phyloP scores from a whole-genome alignment of 37 sponge, comb jelly and placozoan genomes.

The Ianthella basta region DNA sequence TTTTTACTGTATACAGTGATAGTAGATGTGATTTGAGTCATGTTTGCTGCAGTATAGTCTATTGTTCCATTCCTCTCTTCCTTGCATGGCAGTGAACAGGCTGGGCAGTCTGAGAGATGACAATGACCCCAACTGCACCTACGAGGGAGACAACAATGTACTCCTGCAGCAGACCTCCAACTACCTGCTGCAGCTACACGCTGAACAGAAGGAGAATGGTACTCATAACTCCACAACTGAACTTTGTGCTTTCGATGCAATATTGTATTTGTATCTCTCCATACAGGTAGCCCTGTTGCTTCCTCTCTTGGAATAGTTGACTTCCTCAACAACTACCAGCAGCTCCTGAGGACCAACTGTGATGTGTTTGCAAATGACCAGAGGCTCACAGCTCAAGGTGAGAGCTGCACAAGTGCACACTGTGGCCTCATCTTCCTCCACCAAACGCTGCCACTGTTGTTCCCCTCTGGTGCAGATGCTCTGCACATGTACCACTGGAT shows the following conservation, averaged over 20 bases:
- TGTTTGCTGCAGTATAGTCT: too few relatives aligned
- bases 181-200: conserved; percentile 73
- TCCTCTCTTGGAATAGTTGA: conserved; percentile 68
- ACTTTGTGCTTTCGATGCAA: too few relatives aligned
- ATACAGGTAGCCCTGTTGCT: conserved; percentile 35
- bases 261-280: too few relatives aligned
- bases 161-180: conserved; percentile 88
- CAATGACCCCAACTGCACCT: conserved; percentile 86
- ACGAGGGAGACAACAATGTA: conserved; percentile 96
- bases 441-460: too few relatives aligned
- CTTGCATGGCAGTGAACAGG: conserved; percentile 66
- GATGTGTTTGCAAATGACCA: too few relatives aligned
- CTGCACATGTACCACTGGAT: conserved; percentile 82
- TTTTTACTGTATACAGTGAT: too few relatives aligned
- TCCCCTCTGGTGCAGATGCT: conserved; percentile 43
- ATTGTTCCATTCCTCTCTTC: too few relatives aligned
- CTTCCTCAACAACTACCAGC: conserved; percentile 49
- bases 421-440: too few relatives aligned
- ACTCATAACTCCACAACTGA: background rate
- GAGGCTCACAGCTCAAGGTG: too few relatives aligned
- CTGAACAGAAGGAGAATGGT: conserved; percentile 33
- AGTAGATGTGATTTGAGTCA: too few relatives aligned
- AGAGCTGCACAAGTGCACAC: too few relatives aligned
- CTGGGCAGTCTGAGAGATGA: conserved; percentile 81
- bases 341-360: conserved; percentile 27